These are phyloP conservation scores for Pseudolaguvia tuberculata DNA, from an alignment of 2,113 vertebrate genomes.

Conservation along the genomic window DNA sequence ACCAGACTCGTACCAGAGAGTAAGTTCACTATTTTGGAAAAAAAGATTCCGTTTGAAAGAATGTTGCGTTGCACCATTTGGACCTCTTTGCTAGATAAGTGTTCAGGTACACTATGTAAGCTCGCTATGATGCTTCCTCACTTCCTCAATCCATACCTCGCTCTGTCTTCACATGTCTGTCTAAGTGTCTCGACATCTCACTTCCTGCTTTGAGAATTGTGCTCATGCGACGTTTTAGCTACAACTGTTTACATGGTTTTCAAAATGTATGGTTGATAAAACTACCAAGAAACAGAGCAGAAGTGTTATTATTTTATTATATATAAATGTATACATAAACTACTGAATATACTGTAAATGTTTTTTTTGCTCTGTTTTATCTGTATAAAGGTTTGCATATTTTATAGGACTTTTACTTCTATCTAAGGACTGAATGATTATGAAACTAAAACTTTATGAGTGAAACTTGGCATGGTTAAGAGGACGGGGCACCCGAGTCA, in stretches of 20 bases:
- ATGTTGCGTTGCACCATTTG: slow-evolving; percentile 42
- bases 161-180: background rate
- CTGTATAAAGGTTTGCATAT: slow-evolving; percentile 99
- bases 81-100: slow-evolving; percentile 33
- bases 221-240: slow-evolving; percentile 73
- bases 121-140: slow-evolving; percentile 35
- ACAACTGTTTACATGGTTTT: slow-evolving; percentile 91
- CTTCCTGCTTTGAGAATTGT: slow-evolving; percentile 10
- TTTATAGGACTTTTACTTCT: slow-evolving; percentile 99
- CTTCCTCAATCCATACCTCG: slow-evolving; percentile 11
- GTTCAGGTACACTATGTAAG: slow-evolving; percentile 42
- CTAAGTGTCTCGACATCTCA: background rate
- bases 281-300: slow-evolving; percentile 80
- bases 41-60: slow-evolving; percentile 15
- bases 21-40: slow-evolving; percentile 24
- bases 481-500: slow-evolving; percentile 73
- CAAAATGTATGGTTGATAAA: slow-evolving; percentile 72
- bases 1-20: background rate
- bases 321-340: slow-evolving; percentile 77
- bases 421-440: slow-evolving; percentile 78
- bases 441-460: slow-evolving; percentile 64
- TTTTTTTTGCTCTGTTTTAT: slow-evolving; percentile 79
- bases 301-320: slow-evolving; percentile 87
- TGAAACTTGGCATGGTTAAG: slow-evolving; percentile 68
- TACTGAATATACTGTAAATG: slow-evolving; percentile 77